Conservation (phyloP, 2,888 invertebrate genomes). For the Oscheius myriophilus region DNA sequence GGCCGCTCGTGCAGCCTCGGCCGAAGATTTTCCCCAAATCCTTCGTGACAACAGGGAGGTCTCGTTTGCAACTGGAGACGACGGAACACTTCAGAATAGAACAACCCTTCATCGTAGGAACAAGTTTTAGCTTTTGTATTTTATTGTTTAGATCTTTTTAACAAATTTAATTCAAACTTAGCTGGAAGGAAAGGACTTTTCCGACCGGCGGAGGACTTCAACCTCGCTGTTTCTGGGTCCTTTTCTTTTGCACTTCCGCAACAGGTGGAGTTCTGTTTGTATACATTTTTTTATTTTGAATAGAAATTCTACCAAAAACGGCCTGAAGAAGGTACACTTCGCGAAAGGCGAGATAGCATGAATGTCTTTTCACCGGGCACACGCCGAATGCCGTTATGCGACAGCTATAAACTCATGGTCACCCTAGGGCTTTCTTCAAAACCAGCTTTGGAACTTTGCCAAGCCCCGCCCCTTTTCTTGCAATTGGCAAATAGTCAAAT, state of each 20-base stretch:
- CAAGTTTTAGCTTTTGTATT: background rate
- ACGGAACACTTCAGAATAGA: constrained; percentile 30
- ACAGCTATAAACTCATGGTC: no score
- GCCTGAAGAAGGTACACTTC: no score
- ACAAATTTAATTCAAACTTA: constrained; percentile 31
- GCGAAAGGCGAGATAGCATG: no score
- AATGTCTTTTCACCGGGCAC: no score
- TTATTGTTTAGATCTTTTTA: constrained; percentile 38
- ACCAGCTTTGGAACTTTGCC: no score
- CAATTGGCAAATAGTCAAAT: no score
- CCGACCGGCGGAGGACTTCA: constrained; percentile 23
- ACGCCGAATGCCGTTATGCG: no score
- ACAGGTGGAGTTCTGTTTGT: no score
- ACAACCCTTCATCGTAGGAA: constrained; percentile 39
- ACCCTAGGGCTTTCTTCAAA: no score
- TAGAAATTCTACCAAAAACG: no score
- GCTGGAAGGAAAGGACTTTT: constrained; percentile 27
- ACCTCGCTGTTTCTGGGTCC: constrained; percentile 18
- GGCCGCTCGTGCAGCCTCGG: constrained; percentile 36
- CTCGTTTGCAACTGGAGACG: constrained; percentile 40
- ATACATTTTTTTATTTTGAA: no score
- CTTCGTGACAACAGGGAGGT: constrained; percentile 33
- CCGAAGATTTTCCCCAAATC: constrained; percentile 30
- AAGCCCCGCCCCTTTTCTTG: no score
- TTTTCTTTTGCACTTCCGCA: constrained; percentile 17